phyloP scores from a whole-genome alignment of 2,888 invertebrate species.

The Linyphia triangularis region DNA sequence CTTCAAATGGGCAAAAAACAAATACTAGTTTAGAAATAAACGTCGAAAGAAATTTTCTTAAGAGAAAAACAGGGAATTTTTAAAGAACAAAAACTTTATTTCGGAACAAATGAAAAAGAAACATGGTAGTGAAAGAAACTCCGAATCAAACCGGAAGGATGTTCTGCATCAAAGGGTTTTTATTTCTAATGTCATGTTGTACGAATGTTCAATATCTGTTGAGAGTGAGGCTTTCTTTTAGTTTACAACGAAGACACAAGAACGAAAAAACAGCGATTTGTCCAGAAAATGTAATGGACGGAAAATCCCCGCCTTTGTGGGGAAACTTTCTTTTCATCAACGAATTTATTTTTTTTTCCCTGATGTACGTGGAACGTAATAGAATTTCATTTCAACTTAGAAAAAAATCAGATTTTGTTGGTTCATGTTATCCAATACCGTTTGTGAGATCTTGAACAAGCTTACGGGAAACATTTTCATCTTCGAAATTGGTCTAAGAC shows the following conservation, averaged over 20 bases:
- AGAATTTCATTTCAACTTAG: conserved; percentile 31
- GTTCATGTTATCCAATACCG: conserved; percentile 25
- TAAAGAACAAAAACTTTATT: conserved; percentile 10
- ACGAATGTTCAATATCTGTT: conserved; percentile 40
- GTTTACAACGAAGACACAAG: not conserved
- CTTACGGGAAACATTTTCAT: conserved; percentile 29
- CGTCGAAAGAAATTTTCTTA: not conserved
- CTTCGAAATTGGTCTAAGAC: conserved; percentile 18
- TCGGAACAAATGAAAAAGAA: not conserved
- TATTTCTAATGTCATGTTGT: conserved; percentile 26
- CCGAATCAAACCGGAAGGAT: conserved; percentile 37
- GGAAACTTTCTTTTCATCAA: conserved; percentile 46
- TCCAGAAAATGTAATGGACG: conserved; percentile 43
- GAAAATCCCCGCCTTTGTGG: conserved; percentile 29
- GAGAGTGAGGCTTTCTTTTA: conserved; percentile 10
- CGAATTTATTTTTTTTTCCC: not conserved
- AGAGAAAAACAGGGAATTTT: not conserved
- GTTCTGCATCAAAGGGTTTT: conserved; percentile 44
- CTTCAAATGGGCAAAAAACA: not conserved
- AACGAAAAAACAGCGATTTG: conserved; percentile 22
- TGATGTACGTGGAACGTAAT: conserved; percentile 5
- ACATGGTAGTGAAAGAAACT: not conserved
- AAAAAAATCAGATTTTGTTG: conserved; percentile 15
- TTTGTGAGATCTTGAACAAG: conserved; percentile 24
- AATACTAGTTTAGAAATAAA: not conserved